Percentiles rank a stretch among this genome's conserved stretches.
These are phyloP conservation scores for Phasia obesa DNA, from an alignment of 2,888 invertebrate genomes.

Conservation along the genomic window DNA sequence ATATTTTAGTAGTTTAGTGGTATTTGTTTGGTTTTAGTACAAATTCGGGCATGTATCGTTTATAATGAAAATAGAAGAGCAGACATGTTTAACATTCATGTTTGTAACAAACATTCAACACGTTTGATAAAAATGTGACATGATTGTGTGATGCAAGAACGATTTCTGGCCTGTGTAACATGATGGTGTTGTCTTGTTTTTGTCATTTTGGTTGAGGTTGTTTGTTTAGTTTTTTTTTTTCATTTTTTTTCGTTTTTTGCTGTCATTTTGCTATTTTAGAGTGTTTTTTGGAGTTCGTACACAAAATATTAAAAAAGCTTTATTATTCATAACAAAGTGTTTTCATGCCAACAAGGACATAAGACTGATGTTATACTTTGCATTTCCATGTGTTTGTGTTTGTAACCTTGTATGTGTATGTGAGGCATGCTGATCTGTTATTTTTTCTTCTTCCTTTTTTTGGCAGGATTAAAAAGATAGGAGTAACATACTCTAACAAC, in stretches of 20 bases:
- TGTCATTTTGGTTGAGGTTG: conserved; percentile 45
- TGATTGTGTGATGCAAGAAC: conserved; percentile 48
- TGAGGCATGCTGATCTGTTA: conserved; percentile 22
- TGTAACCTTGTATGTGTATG: conserved; percentile 9
- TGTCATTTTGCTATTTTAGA: conserved; percentile 30
- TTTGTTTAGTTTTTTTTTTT: conserved; percentile 19
- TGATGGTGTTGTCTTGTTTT: conserved; percentile 51
- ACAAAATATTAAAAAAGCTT: conserved; percentile 64
- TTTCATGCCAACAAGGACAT: conserved; percentile 69
- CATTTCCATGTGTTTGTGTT: conserved; percentile 11
- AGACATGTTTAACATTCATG: conserved; percentile 40
- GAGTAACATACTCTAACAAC: conserved; percentile 61
- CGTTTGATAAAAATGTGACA: conserved; percentile 63
- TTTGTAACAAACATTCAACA: conserved; percentile 61
- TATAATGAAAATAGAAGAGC: conserved; percentile 40
- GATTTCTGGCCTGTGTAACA: conserved; percentile 61
- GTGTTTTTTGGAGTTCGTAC: conserved; percentile 52
- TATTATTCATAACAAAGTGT: conserved; percentile 68
- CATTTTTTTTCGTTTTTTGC: background rate
- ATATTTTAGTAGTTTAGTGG: conserved; percentile 3
- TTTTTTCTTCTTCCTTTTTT: conserved; percentile 27
- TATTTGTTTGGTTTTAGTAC: conserved; percentile 48
- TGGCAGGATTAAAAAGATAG: conserved; percentile 67
- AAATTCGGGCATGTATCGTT: conserved; percentile 50
- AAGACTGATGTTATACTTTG: conserved; percentile 67